phyloP scores from a whole-genome alignment of 2,797 vertebrate species.

The Macropus fuliginosus region DNA sequence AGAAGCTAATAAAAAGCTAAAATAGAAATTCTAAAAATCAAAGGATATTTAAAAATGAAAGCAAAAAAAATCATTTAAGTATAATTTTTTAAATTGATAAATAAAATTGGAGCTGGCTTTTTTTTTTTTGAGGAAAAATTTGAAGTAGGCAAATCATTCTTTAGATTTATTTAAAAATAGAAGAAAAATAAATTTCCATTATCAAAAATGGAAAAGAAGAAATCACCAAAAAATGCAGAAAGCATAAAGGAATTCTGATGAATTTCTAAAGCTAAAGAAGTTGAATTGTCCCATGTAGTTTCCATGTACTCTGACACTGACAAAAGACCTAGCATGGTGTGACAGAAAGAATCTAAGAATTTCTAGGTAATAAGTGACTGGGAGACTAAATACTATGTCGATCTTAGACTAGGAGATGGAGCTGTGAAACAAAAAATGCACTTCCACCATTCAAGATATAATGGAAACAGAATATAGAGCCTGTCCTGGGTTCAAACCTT shows the following conservation, averaged over 20 bases:
- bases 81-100: background rate
- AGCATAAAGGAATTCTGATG: background rate
- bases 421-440: no score
- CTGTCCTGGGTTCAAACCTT: background rate
- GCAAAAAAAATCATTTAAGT: background rate
- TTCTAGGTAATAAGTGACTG: background rate
- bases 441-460: no score
- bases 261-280: background rate
- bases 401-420: no score
- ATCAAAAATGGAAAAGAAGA: background rate
- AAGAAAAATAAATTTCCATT: background rate
- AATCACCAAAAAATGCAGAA: background rate
- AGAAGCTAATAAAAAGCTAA: background rate
- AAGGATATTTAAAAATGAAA: background rate
- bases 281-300: background rate
- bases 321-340: background rate
- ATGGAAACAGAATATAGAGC: background rate
- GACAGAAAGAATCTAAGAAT: background rate
- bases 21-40: background rate
- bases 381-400: background rate
- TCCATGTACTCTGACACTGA: background rate
- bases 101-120: background rate
- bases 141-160: background rate
- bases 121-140: background rate
- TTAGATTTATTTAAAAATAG: background rate